Evolutionary conservation across 2,113 vertebrate species (phyloP).

Genomic region (Alexandromys fortis): DNA sequence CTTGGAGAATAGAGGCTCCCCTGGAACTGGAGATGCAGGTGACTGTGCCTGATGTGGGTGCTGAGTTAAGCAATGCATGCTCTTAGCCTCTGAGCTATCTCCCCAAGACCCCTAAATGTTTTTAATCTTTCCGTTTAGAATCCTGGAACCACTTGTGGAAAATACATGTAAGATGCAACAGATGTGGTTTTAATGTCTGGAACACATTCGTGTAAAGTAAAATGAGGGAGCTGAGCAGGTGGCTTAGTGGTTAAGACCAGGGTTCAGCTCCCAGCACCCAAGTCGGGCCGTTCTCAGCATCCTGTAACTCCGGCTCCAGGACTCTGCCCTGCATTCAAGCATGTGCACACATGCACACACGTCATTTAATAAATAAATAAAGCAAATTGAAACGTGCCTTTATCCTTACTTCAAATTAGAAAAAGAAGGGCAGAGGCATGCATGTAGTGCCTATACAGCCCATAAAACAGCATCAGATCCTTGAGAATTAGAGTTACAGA

Average conservation of each 20-base stretch:
- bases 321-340: background rate
- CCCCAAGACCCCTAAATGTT: background rate
- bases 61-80: background rate
- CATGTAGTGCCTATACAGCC: background rate
- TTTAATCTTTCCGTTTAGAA: slow-evolving; percentile 36
- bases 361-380: background rate
- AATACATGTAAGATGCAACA: background rate
- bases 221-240: background rate
- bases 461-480: background rate
- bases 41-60: background rate
- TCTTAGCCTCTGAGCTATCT: background rate
- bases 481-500: background rate
- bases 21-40: background rate
- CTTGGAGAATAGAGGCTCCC: background rate
- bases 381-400: slow-evolving; percentile 10
- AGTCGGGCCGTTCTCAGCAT: background rate
- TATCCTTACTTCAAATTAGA: background rate
- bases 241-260: background rate
- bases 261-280: background rate
- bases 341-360: too few species aligned
- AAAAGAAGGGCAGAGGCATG: background rate
- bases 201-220: slow-evolving; percentile 15
- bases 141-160: background rate
- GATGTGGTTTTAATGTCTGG: slow-evolving; percentile 28
- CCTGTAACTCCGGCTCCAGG: background rate